phyloP scores from a whole-genome alignment of 1,140 invertebrate species.

The Apis cerana region DNA sequence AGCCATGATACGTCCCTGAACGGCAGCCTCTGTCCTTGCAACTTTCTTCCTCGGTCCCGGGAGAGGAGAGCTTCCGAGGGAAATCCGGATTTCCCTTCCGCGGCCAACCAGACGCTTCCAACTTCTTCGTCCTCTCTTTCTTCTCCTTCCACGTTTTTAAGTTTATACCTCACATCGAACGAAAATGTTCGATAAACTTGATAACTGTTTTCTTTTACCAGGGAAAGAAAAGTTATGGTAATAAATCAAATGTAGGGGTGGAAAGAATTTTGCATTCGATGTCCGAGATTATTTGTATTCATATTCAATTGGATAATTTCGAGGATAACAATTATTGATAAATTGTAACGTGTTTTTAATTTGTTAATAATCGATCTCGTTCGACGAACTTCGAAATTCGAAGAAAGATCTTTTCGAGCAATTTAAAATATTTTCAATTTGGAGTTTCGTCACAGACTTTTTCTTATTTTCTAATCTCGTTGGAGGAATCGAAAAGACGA shows the following conservation, averaged over 20 bases:
- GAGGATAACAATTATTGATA: too few species aligned
- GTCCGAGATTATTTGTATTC: too few species aligned
- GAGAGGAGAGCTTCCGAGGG: constrained; percentile 53
- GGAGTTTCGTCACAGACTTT: too few species aligned
- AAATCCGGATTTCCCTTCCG: constrained; percentile 46
- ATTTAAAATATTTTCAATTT: too few species aligned
- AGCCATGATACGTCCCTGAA: constrained; percentile 31
- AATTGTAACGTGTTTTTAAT: too few species aligned
- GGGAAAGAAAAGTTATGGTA: too few species aligned
- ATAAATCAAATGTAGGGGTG: neutral
- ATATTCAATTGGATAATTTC: too few species aligned
- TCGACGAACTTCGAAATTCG: too few species aligned
- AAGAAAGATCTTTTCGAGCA: too few species aligned
- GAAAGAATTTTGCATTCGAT: too few species aligned
- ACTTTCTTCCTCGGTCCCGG: constrained; percentile 42
- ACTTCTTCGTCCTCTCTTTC: constrained; percentile 34
- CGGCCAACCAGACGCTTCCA: neutral
- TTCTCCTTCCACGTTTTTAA: constrained; percentile 1
- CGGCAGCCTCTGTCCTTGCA: constrained; percentile 26
- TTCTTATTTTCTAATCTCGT: too few species aligned
- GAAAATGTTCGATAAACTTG: neutral
- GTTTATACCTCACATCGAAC: constrained; percentile 3
- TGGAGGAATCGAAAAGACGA: neutral
- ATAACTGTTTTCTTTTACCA: neutral
- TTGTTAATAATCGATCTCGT: too few species aligned